Percentiles rank a stretch among this genome's conserved stretches.
Conservation (phyloP, 2,888 invertebrate genomes). For the Melangyna quadrimaculata region DNA sequence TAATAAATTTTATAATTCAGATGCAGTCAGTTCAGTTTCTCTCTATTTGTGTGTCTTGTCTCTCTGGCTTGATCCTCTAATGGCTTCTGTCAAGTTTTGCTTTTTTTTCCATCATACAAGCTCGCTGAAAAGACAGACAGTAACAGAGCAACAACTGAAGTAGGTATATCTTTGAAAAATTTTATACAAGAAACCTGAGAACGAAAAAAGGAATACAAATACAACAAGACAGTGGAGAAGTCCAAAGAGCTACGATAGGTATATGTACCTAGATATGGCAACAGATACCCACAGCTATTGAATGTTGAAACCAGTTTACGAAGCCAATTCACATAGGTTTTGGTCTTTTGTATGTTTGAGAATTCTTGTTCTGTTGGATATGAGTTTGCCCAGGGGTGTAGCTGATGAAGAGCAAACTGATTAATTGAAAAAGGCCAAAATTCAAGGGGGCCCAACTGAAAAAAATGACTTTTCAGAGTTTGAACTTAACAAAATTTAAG, state of each 20-base stretch:
- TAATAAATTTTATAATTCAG: slow-evolving; percentile 63
- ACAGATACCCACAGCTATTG: slow-evolving; percentile 38
- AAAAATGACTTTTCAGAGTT: too few species aligned
- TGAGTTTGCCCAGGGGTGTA: background rate
- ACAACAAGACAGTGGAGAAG: background rate
- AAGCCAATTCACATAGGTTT: slow-evolving; percentile 39
- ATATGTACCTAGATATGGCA: too few species aligned
- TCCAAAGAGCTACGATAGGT: background rate
- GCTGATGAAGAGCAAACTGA: background rate
- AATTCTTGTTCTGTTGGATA: slow-evolving; percentile 46
- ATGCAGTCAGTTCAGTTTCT: slow-evolving; percentile 32
- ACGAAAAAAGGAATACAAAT: slow-evolving; percentile 30
- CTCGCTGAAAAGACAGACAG: slow-evolving; percentile 31
- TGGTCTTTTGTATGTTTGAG: slow-evolving; percentile 35
- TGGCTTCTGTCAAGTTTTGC: slow-evolving; percentile 66
- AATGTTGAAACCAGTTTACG: slow-evolving; percentile 59
- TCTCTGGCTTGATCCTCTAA: slow-evolving; percentile 40
- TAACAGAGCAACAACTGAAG: slow-evolving; percentile 38
- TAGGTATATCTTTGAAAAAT: slow-evolving; percentile 7
- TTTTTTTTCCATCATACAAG: slow-evolving; percentile 37
- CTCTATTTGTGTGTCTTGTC: background rate
- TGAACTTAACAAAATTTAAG: too few species aligned
- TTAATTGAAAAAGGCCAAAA: background rate
- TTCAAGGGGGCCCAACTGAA: background rate
- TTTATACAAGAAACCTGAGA: slow-evolving; percentile 49